Evolutionary conservation across 1,140 invertebrate genomes (phyloP).

Genomic region (Leucophenga varia): DNA sequence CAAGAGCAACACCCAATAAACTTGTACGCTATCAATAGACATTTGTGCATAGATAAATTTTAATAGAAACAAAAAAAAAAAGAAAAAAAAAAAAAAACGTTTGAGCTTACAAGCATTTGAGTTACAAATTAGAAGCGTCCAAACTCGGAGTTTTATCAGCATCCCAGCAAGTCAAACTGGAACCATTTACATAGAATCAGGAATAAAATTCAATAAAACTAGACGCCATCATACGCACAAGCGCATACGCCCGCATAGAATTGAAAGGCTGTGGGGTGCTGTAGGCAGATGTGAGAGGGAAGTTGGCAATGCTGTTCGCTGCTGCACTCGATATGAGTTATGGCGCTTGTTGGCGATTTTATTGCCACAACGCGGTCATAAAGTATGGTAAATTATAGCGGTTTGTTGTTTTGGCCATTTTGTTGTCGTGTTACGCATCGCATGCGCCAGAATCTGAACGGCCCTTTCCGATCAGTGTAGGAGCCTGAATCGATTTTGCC

Average conservation of each 20-base stretch:
- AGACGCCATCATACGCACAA: constrained; percentile 1
- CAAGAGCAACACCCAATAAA: constrained; percentile 27
- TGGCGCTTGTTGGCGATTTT: constrained; percentile 56
- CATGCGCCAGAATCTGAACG: constrained; percentile 43
- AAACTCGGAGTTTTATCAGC: no score
- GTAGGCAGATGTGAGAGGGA: constrained; percentile 25
- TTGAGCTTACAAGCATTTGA: constrained; percentile 19
- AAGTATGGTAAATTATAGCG: constrained; percentile 57
- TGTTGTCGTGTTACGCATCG: constrained; percentile 52
- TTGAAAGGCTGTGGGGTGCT: constrained; percentile 30
- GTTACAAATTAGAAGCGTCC: constrained; percentile 43
- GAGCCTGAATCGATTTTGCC: not conserved
- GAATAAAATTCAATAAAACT: no score
- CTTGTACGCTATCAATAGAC: constrained; percentile 39
- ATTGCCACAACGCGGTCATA: constrained; percentile 56
- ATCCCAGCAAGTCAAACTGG: constrained; percentile 3
- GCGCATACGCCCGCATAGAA: not conserved
- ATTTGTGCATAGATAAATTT: constrained; percentile 46
- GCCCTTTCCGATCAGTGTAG: no score
- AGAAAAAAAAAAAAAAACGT: no score
- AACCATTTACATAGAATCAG: constrained; percentile 31
- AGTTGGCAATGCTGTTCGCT: constrained; percentile 20
- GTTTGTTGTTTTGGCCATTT: constrained; percentile 57
- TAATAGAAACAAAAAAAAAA: no score
- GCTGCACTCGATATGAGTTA: constrained; percentile 53